Evolutionary conservation across 2,888 invertebrate species (phyloP).

Genomic region (Drosophila atroscutellata): DNA sequence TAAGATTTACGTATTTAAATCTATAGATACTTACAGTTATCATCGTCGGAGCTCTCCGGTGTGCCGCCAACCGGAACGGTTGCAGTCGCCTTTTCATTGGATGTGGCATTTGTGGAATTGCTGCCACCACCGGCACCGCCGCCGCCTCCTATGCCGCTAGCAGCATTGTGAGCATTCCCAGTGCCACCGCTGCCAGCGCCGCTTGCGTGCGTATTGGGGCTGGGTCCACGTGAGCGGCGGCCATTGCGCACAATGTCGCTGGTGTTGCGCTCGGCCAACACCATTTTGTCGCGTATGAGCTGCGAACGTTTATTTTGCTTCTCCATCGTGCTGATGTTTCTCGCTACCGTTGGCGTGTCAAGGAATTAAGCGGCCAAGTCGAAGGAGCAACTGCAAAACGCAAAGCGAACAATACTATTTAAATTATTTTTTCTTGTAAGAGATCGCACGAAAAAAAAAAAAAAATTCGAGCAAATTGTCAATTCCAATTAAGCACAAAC

Average conservation of each 20-base stretch:
- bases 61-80: slow-evolving; percentile 85
- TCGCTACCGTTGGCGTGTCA: slow-evolving; percentile 31
- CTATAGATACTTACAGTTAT: slow-evolving; percentile 88
- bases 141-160: slow-evolving; percentile 34
- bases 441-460: not conserved
- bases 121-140: slow-evolving; percentile 35
- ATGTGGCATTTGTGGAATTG: slow-evolving; percentile 50
- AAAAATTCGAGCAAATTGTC: not conserved
- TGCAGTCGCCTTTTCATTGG: slow-evolving; percentile 52
- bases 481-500: slow-evolving; percentile 12
- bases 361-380: slow-evolving; percentile 26
- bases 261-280: slow-evolving; percentile 94
- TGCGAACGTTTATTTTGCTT: slow-evolving; percentile 82
- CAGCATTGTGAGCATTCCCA: slow-evolving; percentile 58
- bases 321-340: slow-evolving; percentile 72
- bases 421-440: not conserved
- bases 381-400: slow-evolving; percentile 25
- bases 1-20: not conserved
- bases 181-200: slow-evolving; percentile 41
- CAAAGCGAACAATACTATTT: slow-evolving; percentile 1
- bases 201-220: slow-evolving; percentile 91
- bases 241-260: slow-evolving; percentile 92
- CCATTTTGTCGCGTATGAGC: slow-evolving; percentile 88
- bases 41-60: slow-evolving; percentile 94
- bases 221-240: slow-evolving; percentile 94